Evolutionary conservation across 1,140 invertebrate genomes (phyloP).

Genomic region (Anastatus disparis): DNA sequence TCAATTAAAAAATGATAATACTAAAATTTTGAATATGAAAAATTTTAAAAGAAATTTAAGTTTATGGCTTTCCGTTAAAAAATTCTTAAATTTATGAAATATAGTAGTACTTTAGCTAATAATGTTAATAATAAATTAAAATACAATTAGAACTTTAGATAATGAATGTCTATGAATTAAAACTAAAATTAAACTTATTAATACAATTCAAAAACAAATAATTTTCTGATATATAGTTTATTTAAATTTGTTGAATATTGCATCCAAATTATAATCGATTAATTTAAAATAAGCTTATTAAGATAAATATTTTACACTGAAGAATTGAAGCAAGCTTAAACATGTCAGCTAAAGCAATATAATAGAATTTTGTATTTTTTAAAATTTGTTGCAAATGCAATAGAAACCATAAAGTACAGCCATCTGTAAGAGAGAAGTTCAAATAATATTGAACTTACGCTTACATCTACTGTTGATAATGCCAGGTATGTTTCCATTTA

Average conservation of each 20-base stretch:
- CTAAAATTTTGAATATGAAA: too few relatives aligned
- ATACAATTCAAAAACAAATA: background rate
- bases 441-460: background rate
- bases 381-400: conserved; percentile 15
- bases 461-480: conserved; percentile 15
- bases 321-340: background rate
- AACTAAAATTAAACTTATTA: too few relatives aligned
- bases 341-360: conserved; percentile 12
- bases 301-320: conserved; percentile 23
- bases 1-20: too few relatives aligned
- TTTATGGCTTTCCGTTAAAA: too few relatives aligned
- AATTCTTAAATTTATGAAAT: too few relatives aligned
- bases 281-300: conserved; percentile 9
- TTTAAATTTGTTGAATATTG: conserved; percentile 13
- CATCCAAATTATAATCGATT: conserved; percentile 29
- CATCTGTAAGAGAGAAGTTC: conserved; percentile 15
- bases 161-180: too few relatives aligned
- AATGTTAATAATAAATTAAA: too few relatives aligned
- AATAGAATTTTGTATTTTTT: conserved; percentile 20
- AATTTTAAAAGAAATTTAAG: too few relatives aligned
- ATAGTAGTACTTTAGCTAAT: too few relatives aligned
- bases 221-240: conserved; percentile 18
- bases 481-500: too few relatives aligned
- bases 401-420: conserved; percentile 24
- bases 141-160: too few relatives aligned